A percentile compares a stretch with the other conserved stretches of the same genome.
phyloP scores from a whole-genome alignment of 1,140 invertebrate genomes.

The Elymnias hypermnestra region DNA sequence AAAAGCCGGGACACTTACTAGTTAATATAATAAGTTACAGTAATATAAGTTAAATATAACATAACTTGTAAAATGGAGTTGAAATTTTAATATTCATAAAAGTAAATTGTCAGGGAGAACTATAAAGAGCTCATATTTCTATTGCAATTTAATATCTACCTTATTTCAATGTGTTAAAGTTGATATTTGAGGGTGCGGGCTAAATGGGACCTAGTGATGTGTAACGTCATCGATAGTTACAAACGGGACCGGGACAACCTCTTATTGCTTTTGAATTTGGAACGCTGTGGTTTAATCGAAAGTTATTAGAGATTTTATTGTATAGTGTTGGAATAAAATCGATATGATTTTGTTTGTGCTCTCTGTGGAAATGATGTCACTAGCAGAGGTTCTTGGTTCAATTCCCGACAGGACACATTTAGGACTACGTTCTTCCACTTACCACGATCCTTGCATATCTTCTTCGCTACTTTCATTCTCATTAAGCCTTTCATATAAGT shows the following conservation, averaged over 20 bases:
- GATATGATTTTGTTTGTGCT: slow-evolving; percentile 21
- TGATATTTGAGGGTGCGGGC: slow-evolving; percentile 1
- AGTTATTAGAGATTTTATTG: slow-evolving; percentile 37
- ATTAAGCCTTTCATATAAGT: too few species aligned
- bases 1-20: too few species aligned
- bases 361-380: too few species aligned
- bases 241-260: slow-evolving; percentile 24
- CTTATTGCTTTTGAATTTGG: slow-evolving; percentile 40
- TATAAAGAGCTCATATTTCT: not conserved
- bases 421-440: too few species aligned
- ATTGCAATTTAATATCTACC: not conserved
- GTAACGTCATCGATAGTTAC: slow-evolving; percentile 17
- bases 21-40: not conserved
- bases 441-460: too few species aligned
- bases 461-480: too few species aligned
- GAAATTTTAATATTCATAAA: slow-evolving; percentile 6
- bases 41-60: not conserved
- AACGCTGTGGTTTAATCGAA: slow-evolving; percentile 31
- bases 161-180: slow-evolving; percentile 7
- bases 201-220: slow-evolving; percentile 15
- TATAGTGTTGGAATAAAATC: slow-evolving; percentile 29
- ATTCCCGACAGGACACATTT: too few species aligned
- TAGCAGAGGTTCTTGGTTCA: too few species aligned
- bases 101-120: not conserved
- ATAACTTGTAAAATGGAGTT: not conserved